These are phyloP conservation scores for Willisornis vidua DNA, from an alignment of 2,113 vertebrate species.

Conservation along the genomic window DNA sequence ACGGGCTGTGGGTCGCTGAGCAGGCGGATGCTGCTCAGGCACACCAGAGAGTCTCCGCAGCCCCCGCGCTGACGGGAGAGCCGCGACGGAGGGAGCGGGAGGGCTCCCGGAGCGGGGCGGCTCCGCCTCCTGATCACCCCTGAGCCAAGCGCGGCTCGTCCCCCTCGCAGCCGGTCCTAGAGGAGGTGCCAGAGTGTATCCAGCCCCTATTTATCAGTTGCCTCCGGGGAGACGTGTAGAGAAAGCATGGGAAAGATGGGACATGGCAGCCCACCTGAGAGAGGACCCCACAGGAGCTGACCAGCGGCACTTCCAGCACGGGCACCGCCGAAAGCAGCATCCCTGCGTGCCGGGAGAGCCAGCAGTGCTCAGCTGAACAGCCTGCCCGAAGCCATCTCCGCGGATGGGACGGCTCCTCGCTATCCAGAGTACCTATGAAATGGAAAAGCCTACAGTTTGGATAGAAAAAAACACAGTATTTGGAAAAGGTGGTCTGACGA, in stretches of 20 bases:
- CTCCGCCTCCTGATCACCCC: background rate
- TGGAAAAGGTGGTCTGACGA: background rate
- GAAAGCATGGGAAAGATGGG: background rate
- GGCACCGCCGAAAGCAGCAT: background rate
- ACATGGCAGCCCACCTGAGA: accelerated
- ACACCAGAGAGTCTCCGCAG: background rate
- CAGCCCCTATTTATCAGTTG: background rate
- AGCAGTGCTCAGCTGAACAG: background rate
- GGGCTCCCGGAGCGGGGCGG: background rate
- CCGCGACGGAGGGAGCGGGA: too few relatives aligned
- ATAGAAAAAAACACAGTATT: background rate
- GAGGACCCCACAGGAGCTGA: accelerated
- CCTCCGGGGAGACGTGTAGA: background rate
- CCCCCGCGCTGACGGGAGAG: background rate
- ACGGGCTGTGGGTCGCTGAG: background rate
- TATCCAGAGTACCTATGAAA: accelerated
- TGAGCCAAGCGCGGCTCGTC: background rate
- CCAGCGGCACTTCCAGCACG: background rate
- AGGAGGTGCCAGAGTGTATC: background rate
- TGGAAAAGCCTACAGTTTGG: background rate
- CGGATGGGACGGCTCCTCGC: accelerated
- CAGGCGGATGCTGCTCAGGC: background rate
- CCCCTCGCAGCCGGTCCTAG: background rate
- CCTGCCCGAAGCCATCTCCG: background rate
- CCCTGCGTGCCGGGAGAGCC: background rate